phyloP scores from a whole-genome alignment of 1,140 invertebrate genomes.

The Holotrichia oblita region DNA sequence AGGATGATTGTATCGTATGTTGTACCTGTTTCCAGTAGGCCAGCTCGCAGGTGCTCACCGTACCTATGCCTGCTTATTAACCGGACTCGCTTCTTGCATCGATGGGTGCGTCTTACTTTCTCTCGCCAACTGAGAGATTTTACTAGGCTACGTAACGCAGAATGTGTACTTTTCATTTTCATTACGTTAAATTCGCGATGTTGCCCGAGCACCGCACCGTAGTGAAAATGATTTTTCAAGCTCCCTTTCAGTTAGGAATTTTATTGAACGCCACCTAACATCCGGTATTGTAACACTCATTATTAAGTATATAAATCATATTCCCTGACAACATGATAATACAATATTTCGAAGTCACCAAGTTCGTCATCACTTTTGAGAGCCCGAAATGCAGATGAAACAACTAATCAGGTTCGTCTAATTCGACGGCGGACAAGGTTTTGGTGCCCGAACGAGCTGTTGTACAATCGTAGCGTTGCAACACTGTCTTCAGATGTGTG shows the following conservation, averaged over 20 bases:
- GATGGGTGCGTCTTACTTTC: conserved; percentile 11
- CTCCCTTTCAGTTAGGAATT: conserved; percentile 1
- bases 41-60: background rate
- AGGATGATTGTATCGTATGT: background rate
- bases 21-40: background rate
- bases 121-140: background rate
- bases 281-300: background rate
- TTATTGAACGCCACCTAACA: background rate
- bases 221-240: background rate
- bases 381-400: background rate
- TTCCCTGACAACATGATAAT: too few species aligned
- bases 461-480: background rate
- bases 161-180: background rate
- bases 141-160: background rate
- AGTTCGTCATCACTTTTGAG: background rate
- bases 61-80: background rate
- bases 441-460: background rate
- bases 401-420: background rate
- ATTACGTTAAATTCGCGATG: background rate
- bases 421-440: background rate
- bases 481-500: background rate
- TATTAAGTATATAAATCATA: background rate
- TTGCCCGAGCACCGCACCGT: background rate
- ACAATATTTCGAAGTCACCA: background rate
- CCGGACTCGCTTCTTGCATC: background rate